Evolutionary conservation across 2,888 invertebrate species (phyloP), one percentile per base, ranked within the genome.

Genomic region (Archips crataeganus): DNA sequence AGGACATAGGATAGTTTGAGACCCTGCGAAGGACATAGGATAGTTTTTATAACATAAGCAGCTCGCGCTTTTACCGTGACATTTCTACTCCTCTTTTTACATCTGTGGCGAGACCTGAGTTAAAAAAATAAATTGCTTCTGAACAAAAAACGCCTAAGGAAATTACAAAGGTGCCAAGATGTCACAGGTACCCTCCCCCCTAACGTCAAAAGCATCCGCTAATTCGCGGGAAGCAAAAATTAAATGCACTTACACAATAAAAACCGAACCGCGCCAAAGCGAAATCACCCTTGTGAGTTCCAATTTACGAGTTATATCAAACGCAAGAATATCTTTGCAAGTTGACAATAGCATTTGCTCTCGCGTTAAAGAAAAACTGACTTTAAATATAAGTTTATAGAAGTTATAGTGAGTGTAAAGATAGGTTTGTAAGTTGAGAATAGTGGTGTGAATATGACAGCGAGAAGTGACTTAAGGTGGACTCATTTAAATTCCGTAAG

Each of bases 151-250:
- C 51, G 45, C 62, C 62, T 23, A 60, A 74, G 64, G 69, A 70
- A 69, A 69, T 74, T 64, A 66, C 39, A 51, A 74, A 74, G 74
- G 66, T 70, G 74, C 39, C 70, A 70, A 45, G 36, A 73, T 59
- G n/a, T 13, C 66, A 15, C 71, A 75, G 70, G 66, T 73, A 45
- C 62, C 49, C 49, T 51, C 59, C 36, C 32, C 49, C 23, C 49
- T 79, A 79, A 82, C 80, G 86, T 85, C 86, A 85, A 79, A 75
- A 79, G 78, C 85, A 85, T 82, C 79, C 81, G 71, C 75, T 78
- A 79, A 79, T 79, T 79, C 82, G 76, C 76, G 65, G 61, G 77
- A n/a, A 59, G 80, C 78, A 82, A 81, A 85, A 86, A 85, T 85
- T 84, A 81, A 85, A 85, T 64, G 67, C 67, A 15, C 23, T 49